phyloP scores from a whole-genome alignment of 2,797 vertebrate species.

The Lycodopsis pacificus region DNA sequence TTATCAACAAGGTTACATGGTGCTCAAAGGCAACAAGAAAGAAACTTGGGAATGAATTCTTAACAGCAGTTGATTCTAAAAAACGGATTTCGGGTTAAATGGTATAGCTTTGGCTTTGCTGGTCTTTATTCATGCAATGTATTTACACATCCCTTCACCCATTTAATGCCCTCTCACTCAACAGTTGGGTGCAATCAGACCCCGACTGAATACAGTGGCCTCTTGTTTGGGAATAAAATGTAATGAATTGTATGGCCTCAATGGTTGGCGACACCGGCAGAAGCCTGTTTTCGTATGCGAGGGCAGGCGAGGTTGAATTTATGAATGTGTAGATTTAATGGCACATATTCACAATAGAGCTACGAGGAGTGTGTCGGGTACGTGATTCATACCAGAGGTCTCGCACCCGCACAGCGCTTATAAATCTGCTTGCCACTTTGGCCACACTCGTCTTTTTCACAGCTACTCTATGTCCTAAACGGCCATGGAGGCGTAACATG shows the following conservation, averaged over 20 bases:
- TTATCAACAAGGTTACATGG: slow-evolving; percentile 80
- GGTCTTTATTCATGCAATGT: slow-evolving; percentile 40
- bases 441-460: slow-evolving; percentile 75
- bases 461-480: slow-evolving; percentile 75
- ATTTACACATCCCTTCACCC: slow-evolving; percentile 62
- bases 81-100: slow-evolving; percentile 65
- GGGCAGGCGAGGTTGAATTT: slow-evolving; percentile 24
- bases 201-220: slow-evolving; percentile 49
- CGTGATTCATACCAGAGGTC: slow-evolving; percentile 69
- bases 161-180: slow-evolving; percentile 47
- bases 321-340: slow-evolving; percentile 48
- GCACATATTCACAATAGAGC: slow-evolving; percentile 47
- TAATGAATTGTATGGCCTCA: slow-evolving; percentile 47
- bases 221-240: slow-evolving; percentile 60
- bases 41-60: slow-evolving; percentile 62
- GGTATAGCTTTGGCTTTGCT: slow-evolving; percentile 21
- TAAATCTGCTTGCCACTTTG: slow-evolving; percentile 79
- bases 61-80: slow-evolving; percentile 56
- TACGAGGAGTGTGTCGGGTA: slow-evolving; percentile 50
- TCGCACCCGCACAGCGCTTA: slow-evolving; percentile 62
- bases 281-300: slow-evolving; percentile 30
- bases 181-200: slow-evolving; percentile 45
- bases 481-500: slow-evolving; percentile 72
- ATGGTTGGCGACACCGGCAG: slow-evolving; percentile 15
- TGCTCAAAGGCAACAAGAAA: slow-evolving; percentile 67